These are phyloP conservation scores for Papilio polytes DNA, from an alignment of 1,140 invertebrate genomes.

Conservation along the genomic window DNA sequence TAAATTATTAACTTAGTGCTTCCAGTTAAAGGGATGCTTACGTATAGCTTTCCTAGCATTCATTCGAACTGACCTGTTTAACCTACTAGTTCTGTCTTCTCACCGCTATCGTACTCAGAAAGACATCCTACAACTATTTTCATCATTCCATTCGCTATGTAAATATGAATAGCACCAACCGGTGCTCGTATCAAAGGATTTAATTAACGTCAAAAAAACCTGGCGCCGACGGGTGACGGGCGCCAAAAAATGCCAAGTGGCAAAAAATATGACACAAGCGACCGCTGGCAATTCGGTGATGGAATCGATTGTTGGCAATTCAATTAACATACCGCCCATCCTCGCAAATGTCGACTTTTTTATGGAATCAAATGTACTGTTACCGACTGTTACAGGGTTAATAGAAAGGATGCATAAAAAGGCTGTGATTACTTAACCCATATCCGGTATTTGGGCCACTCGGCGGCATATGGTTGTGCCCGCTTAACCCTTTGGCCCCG, in stretches of 20 bases:
- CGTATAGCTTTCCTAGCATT: neutral
- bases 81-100: neutral
- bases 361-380: slow-evolving; percentile 57
- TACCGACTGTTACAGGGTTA: slow-evolving; percentile 71
- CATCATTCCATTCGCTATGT: slow-evolving; percentile 21
- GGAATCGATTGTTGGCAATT: slow-evolving; percentile 60
- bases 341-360: slow-evolving; percentile 74
- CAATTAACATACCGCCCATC: slow-evolving; percentile 70
- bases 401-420: slow-evolving; percentile 72
- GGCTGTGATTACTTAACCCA: slow-evolving; percentile 81
- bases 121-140: slow-evolving; percentile 20
- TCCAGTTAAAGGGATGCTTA: neutral
- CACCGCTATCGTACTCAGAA: neutral
- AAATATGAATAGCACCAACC: slow-evolving; percentile 31
- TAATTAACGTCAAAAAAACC: slow-evolving; percentile 46
- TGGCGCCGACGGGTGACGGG: slow-evolving; percentile 44
- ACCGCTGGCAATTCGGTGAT: slow-evolving; percentile 52
- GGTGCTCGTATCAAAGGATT: slow-evolving; percentile 37
- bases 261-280: slow-evolving; percentile 53
- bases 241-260: slow-evolving; percentile 36
- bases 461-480: slow-evolving; percentile 75
- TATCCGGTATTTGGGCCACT: slow-evolving; percentile 72
- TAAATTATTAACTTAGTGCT: neutral
- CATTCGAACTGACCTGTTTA: neutral
- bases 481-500: slow-evolving; percentile 81